A percentile compares a stretch with the other conserved stretches of the same genome.
Conservation (phyloP, 2,797 vertebrate species). For the Argentina silus region DNA sequence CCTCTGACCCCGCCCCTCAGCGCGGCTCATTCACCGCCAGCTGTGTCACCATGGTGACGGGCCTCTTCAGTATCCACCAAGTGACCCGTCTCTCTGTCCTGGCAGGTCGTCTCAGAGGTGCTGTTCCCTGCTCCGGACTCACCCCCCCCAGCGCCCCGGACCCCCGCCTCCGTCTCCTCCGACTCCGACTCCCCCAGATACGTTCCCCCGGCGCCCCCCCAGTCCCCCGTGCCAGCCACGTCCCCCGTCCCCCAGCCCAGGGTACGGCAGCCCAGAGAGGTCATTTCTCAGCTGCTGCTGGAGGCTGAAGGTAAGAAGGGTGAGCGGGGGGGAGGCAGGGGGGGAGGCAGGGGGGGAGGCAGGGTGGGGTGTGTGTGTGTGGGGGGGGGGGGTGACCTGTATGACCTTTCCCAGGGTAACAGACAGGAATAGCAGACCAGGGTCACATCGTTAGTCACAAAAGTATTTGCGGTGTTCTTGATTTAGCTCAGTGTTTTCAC, state of each 20-base stretch:
- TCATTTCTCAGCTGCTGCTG: constrained; percentile 79
- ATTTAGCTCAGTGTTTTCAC: background rate
- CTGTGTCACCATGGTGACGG: too few relatives aligned
- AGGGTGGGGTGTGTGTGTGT: background rate
- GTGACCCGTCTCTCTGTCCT: background rate
- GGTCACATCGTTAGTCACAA: too few relatives aligned
- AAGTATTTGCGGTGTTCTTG: too few relatives aligned
- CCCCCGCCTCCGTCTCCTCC: constrained; percentile 2
- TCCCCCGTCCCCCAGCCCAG: constrained; percentile 31
- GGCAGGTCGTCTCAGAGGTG: constrained; percentile 79
- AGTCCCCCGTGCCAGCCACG: constrained; percentile 26
- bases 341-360: constrained; percentile 30
- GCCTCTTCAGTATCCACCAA: too few relatives aligned
- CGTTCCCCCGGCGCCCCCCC: constrained; percentile 39
- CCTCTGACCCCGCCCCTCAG: too few relatives aligned
- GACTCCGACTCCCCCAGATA: constrained; percentile 27
- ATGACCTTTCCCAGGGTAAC: too few relatives aligned
- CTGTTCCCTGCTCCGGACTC: constrained; percentile 67
- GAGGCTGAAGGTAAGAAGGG: constrained; percentile 77
- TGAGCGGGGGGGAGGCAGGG: background rate
- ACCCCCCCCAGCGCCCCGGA: constrained; percentile 34
- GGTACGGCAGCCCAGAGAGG: constrained; percentile 60
- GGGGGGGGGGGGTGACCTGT: background rate
- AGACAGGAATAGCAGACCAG: too few relatives aligned
- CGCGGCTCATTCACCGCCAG: too few relatives aligned